Base-by-base conservation (phyloP, 2,113 vertebrate species). In the Protobothrops flavoviridis region DNA sequence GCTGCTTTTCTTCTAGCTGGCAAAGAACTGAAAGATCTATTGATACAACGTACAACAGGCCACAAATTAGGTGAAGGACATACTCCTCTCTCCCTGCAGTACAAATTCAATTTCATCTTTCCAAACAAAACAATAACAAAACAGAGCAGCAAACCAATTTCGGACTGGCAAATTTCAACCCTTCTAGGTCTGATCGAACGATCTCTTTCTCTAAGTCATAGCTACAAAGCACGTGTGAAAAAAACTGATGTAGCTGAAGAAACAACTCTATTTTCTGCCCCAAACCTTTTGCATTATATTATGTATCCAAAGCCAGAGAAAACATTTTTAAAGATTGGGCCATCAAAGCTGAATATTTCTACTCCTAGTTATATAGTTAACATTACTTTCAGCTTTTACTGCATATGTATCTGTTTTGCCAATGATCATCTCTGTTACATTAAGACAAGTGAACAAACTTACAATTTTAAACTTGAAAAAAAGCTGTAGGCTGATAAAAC, bases 401-500 rank as follows among this genome's bases (percentile, higher is more conserved):
- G 92, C 39, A 93, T 95, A 95, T 95, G 92, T 90, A 94, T 96
- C 20, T 87, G 33, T 39, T 92, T 92, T 52, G 57, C n/a, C 59
- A 86, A 15, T 29, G 24, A 56, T 45, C 29, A 12, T 10, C 29
- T 81, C 39, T 53, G 23, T 56, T 56, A 24, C 7, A 33, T 56
- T 39, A 52, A 85, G 15, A 23, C 33, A 56, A 26, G 24, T 29
- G 11, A 69, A 69, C 29, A 69, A 69, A 4, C 0, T 5, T 45
- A 13, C 12, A 69, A 69, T 74, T 15, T 33, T 74, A 74, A 74
- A 74, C 64, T 17, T 74, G 13, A 29, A 11, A 1, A 33, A 69
- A 64, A 69, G 1, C 1, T 69, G 11, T 69, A n/a, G 64, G n/a
- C 15, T 74, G n/a, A n/a, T 74, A 74, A 74, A 33, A 33, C 29